A percentile compares a stretch with the other conserved stretches of the same genome.
These are phyloP conservation scores for Phlogophora meticulosa DNA, from an alignment of 2,888 invertebrate species.

Conservation along the genomic window DNA sequence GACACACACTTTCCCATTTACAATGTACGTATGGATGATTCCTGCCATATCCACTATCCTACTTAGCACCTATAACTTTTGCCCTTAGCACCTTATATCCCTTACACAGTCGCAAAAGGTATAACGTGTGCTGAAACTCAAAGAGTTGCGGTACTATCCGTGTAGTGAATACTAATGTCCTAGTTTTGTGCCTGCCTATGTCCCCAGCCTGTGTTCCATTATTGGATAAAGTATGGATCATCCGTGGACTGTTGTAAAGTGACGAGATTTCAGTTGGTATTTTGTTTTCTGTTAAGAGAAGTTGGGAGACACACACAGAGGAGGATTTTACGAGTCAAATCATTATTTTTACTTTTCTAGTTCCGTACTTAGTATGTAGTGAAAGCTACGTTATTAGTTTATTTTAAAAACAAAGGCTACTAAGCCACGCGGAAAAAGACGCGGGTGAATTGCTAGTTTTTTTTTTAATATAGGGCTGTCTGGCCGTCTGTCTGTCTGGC, in stretches of 20 bases:
- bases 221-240: slow-evolving; percentile 35
- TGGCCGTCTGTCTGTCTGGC: too few relatives aligned
- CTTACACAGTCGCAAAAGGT: slow-evolving; percentile 32
- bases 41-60: background rate
- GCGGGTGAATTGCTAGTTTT: too few relatives aligned
- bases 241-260: slow-evolving; percentile 2
- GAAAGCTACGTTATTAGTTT: too few relatives aligned
- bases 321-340: too few relatives aligned
- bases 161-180: slow-evolving; percentile 29
- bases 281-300: background rate
- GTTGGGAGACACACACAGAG: too few relatives aligned
- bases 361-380: too few relatives aligned
- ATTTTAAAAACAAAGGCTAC: too few relatives aligned
- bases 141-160: slow-evolving; percentile 12
- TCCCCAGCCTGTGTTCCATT: slow-evolving; percentile 5
- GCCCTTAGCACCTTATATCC: slow-evolving; percentile 1
- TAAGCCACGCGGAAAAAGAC: too few relatives aligned
- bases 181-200: slow-evolving; percentile 23
- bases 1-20: background rate
- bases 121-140: slow-evolving; percentile 30
- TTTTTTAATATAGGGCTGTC: too few relatives aligned
- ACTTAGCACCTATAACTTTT: slow-evolving; percentile 14
- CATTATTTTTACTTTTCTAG: too few relatives aligned
- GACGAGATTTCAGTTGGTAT: slow-evolving; percentile 6
- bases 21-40: background rate